Base-by-base conservation (phyloP, 2,888 invertebrate species). In the Leucophenga montana region DNA sequence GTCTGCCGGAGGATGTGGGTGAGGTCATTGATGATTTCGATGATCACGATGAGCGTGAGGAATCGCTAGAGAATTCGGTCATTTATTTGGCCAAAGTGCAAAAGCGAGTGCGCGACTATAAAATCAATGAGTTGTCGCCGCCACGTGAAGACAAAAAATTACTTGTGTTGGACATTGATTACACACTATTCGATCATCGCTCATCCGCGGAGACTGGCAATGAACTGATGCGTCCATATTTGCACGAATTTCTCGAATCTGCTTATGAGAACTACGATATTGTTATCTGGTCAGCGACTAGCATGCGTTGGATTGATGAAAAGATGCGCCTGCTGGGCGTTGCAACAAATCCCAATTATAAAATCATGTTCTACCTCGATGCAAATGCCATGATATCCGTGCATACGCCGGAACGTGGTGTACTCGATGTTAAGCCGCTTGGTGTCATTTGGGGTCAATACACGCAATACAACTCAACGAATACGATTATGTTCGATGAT, bases 401-500 rank as follows among this genome's bases (percentile, higher is more conserved):
- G 0, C 94, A 96, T 79, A 94, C 95, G 0, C 93, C 95, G 11
- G 96, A 97, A 85, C 95, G 96, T 88, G 97, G 98, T 0, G 93
- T 97, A 6, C 94, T 97, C 73, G 95, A 97, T 90, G 97, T 97
- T 0, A 98, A 98, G 90, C 98, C 98, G 0, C 89, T 99, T 69
- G 97, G 97, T 6, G 96, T 99, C 0, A 97, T 99, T 75, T 99
- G 98, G 98, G 98, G 97, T 14, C 95, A 97, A 85, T 98, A 93
- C 85, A 91, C 94, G 0, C 95, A 97, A 85, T 98, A 95, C 89
- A 94, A 92, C 62, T 90, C 94, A 0, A 95, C 94, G 85, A 99
- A 99, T 87, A 98, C 98, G 0, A 97, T 99, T 74, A 99, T 99
- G 98, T 96, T 99, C 82, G 98, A 99, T 85, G 98, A 99, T 84